Evolutionary conservation across 2,888 invertebrate genomes (phyloP).

Genomic region (Andrena chrysosceles): DNA sequence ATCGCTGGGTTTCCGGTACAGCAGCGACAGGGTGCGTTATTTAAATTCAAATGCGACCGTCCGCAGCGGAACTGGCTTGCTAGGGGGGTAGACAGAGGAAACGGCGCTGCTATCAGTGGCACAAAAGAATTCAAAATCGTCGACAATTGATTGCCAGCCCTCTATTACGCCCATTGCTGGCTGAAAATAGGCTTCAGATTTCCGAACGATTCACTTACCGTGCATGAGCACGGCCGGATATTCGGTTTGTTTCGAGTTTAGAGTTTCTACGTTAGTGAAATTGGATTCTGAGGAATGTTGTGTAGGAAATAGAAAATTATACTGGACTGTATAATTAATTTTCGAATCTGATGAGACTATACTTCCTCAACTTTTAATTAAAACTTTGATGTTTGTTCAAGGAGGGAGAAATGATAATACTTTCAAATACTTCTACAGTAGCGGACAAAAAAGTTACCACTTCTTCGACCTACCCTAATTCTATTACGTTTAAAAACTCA

Average conservation of each 20-base stretch:
- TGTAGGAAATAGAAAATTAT: too few species aligned
- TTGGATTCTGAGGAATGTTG: too few species aligned
- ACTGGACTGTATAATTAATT: too few species aligned
- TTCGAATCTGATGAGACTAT: too few species aligned
- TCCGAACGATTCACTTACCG: not conserved
- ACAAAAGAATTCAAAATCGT: conserved; percentile 58
- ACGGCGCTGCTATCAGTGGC: conserved; percentile 40
- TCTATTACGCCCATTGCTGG: conserved; percentile 23
- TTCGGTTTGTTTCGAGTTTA: not conserved
- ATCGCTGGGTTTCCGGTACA: conserved; percentile 37
- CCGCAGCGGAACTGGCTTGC: conserved; percentile 21
- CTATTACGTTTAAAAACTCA: too few species aligned
- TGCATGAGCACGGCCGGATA: not conserved
- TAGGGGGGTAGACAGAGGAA: conserved; percentile 25
- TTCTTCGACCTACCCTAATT: too few species aligned
- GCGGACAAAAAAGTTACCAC: too few species aligned
- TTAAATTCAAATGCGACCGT: conserved; percentile 61
- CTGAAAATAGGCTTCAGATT: conserved; percentile 8
- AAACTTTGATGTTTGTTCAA: too few species aligned
- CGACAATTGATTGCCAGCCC: conserved; percentile 49
- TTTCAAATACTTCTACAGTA: too few species aligned
- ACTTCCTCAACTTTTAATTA: too few species aligned
- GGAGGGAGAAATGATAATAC: too few species aligned
- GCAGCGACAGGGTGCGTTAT: conserved; percentile 45
- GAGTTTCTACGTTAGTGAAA: not conserved